These are phyloP conservation scores for Hirtodrosophila confusa DNA, from an alignment of 2,888 invertebrate genomes.

Conservation along the genomic window DNA sequence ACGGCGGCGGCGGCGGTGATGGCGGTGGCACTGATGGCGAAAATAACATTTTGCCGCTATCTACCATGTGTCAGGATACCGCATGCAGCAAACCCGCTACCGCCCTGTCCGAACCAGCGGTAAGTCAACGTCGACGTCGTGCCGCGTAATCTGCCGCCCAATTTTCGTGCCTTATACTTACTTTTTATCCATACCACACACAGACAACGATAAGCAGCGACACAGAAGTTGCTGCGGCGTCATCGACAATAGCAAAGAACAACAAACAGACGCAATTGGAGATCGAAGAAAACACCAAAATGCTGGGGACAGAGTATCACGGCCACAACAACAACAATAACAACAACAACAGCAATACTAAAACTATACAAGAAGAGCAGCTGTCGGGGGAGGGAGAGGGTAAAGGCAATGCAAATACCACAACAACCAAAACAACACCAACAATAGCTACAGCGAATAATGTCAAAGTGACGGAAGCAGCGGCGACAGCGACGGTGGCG, in stretches of 20 bases:
- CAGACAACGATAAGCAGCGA: slow-evolving; percentile 40
- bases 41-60: slow-evolving; percentile 58
- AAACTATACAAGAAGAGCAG: slow-evolving; percentile 37
- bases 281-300: slow-evolving; percentile 29
- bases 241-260: slow-evolving; percentile 37
- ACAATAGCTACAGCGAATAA: slow-evolving; percentile 38
- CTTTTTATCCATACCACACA: slow-evolving; percentile 37
- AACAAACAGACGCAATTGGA: slow-evolving; percentile 33
- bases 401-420: slow-evolving; percentile 60
- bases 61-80: slow-evolving; percentile 50
- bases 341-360: slow-evolving; percentile 34
- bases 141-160: slow-evolving; percentile 35
- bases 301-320: slow-evolving; percentile 29
- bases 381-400: slow-evolving; percentile 34
- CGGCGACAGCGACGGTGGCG: slow-evolving; percentile 7
- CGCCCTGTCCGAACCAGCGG: slow-evolving; percentile 22
- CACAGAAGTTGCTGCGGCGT: slow-evolving; percentile 47
- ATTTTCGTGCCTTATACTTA: slow-evolving; percentile 50
- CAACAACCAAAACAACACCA: slow-evolving; percentile 35
- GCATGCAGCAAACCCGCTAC: slow-evolving; percentile 22
- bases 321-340: slow-evolving; percentile 29
- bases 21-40: slow-evolving; percentile 38
- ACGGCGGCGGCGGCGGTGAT: slow-evolving; percentile 34
- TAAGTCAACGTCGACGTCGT: slow-evolving; percentile 29
- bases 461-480: slow-evolving; percentile 52